Evolutionary conservation across 2,888 invertebrate species (phyloP), one percentile per base, ranked within the genome.

Genomic region (Nysson spinosus): DNA sequence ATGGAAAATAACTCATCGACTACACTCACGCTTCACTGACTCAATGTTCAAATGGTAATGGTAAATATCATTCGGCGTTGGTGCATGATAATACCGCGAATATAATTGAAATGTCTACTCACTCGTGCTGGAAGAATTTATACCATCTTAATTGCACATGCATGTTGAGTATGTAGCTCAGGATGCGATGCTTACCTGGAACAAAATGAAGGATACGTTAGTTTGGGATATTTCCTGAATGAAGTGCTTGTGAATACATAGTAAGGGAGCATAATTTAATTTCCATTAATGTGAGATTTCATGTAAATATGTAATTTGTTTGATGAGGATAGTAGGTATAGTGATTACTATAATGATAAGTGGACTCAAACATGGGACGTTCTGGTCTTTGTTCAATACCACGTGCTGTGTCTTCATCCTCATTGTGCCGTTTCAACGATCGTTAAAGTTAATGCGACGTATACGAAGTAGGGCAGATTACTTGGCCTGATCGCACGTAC

Each of bases 151-250:
- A 32, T 43, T 62, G 43, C 39, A 50, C 37, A 46, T n/a, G n/a
- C n/a, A n/a, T n/a, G n/a, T n/a, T n/a, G n/a, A n/a, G n/a, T n/a
- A n/a, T n/a, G 43, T 35, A 42, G 37, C 34, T 30, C 24, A 26
- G 24, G 16, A 20, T 40, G 47, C 37, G 39, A 66, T 72, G 62
- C 86, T 86, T 85, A 86, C 86, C 85, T 86, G 83, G 49, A 86
- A 86, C 84, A 73, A 75, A 61, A 67, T 6, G 57, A 32, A 9
- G 16, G 1, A 17, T 42, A 30, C 7, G 26, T 64, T 64, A 64
- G 52, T n/a, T n/a, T n/a, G n/a, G n/a, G n/a, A n/a, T n/a, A n/a
- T n/a, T n/a, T n/a, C n/a, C n/a, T n/a, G n/a, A n/a, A n/a, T n/a
- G n/a, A n/a, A n/a, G n/a, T n/a, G n/a, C n/a, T n/a, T n/a, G n/a